These are phyloP conservation scores for Amazona ochrocephala DNA, from an alignment of 2,797 vertebrate species.

Conservation along the genomic window DNA sequence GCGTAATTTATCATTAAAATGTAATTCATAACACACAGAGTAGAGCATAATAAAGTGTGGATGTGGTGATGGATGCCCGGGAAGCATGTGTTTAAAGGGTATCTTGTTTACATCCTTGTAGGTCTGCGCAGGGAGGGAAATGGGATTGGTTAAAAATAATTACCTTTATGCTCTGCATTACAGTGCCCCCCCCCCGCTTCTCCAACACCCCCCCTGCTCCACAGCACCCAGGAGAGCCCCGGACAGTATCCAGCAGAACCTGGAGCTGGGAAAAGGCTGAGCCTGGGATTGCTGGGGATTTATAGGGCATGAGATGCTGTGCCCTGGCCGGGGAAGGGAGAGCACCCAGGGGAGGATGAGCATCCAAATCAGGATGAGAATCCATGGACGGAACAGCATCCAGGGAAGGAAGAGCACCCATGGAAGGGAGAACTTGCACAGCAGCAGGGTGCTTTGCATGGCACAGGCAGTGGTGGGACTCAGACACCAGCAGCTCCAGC, in stretches of 20 bases:
- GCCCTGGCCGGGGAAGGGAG: not conserved
- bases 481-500: accelerated
- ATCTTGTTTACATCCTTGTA: slow-evolving; percentile 45
- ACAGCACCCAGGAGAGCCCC: too few species aligned
- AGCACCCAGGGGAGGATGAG: accelerated
- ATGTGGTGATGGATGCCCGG: slow-evolving; percentile 50
- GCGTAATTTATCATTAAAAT: slow-evolving; percentile 67
- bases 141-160: not conserved
- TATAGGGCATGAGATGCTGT: not conserved
- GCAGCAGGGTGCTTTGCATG: accelerated
- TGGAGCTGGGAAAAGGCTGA: not conserved
- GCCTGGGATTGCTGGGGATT: not conserved
- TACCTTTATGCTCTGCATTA: not conserved
- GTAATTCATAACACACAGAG: slow-evolving; percentile 69
- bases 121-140: not conserved
- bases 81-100: slow-evolving; percentile 21
- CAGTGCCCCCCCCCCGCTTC: not conserved
- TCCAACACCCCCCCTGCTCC: too few species aligned
- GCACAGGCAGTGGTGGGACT: not conserved
- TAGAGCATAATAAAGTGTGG: slow-evolving; percentile 38
- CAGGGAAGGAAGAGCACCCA: too few species aligned
- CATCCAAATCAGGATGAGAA: not conserved
- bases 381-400: accelerated
- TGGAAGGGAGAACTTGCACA: accelerated
- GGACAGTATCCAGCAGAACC: too few species aligned